phyloP scores from a whole-genome alignment of 2,113 vertebrate genomes.

The Geococcyx californianus region DNA sequence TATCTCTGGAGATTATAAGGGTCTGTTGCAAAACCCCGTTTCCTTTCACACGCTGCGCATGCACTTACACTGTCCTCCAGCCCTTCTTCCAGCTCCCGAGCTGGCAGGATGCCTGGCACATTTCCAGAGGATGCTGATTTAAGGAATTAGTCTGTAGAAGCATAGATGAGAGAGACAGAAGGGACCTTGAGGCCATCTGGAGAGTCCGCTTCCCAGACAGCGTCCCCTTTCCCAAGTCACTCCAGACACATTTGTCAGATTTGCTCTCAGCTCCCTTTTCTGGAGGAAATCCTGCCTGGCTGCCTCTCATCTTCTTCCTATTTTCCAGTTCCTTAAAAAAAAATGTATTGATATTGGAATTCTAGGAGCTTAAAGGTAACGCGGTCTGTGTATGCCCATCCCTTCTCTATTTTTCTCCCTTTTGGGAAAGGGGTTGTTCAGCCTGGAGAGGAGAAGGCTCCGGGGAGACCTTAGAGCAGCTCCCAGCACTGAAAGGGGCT shows the following conservation, averaged over 20 bases:
- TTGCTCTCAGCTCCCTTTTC: background rate
- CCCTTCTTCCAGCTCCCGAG: background rate
- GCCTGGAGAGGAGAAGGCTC: too few relatives aligned
- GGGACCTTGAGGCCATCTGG: constrained; percentile 15
- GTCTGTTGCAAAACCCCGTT: background rate
- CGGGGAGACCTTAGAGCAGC: too few relatives aligned
- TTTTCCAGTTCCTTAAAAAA: background rate
- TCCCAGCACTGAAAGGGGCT: too few relatives aligned
- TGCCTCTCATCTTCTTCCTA: background rate
- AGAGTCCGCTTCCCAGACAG: background rate
- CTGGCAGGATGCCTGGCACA: background rate
- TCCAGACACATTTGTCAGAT: background rate
- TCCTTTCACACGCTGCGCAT: background rate
- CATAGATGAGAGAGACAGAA: background rate
- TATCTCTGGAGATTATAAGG: background rate
- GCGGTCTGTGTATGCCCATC: fast-evolving
- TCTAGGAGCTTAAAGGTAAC: background rate
- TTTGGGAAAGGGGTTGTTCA: background rate
- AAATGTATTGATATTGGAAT: background rate
- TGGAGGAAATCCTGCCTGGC: background rate
- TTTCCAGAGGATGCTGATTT: background rate
- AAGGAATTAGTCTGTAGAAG: background rate
- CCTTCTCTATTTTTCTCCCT: background rate
- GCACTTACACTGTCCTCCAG: background rate
- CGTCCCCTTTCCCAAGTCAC: background rate